Evolutionary conservation across 64 coral and sea anemone genomes (phyloP).

Genomic region (Stichodactyla helianthus): DNA sequence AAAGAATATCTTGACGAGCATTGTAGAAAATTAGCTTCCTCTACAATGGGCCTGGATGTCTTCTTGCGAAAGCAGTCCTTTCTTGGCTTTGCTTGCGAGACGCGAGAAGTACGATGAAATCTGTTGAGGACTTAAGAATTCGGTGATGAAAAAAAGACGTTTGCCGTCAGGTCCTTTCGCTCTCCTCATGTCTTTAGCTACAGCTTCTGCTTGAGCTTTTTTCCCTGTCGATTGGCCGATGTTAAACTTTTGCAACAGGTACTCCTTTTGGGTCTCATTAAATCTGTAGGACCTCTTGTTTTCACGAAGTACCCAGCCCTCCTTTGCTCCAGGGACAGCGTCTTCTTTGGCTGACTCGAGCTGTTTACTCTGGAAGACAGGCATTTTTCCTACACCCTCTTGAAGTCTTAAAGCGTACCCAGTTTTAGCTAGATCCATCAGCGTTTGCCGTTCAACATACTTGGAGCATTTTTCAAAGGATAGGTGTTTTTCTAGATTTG

Average conservation of each 20-base stretch:
- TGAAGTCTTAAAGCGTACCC: conserved; percentile 24
- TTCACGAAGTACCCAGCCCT: conserved; percentile 46
- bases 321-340: conserved; percentile 10
- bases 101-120: conserved; percentile 47
- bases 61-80: background rate
- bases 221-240: conserved; percentile 35
- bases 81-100: conserved; percentile 23
- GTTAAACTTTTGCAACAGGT: conserved; percentile 42
- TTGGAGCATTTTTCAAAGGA: conserved; percentile 49
- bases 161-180: conserved; percentile 14
- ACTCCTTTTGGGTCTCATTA: conserved; percentile 47
- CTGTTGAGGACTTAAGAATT: conserved; percentile 40
- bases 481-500: conserved; percentile 55
- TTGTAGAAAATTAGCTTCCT: conserved; percentile 37
- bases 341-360: conserved; percentile 22
- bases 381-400: conserved; percentile 38
- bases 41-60: conserved; percentile 27
- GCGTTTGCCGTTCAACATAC: conserved; percentile 17
- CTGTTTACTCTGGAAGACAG: conserved; percentile 23
- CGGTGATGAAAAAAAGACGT: conserved; percentile 34
- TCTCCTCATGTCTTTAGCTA: conserved; percentile 51
- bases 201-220: conserved; percentile 34
- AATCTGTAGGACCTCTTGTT: conserved; percentile 44
- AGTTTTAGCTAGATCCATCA: conserved; percentile 50
- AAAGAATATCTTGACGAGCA: conserved; percentile 30